phyloP scores from a whole-genome alignment of 2,113 vertebrate genomes.

The Tragelaphus buxtoni region DNA sequence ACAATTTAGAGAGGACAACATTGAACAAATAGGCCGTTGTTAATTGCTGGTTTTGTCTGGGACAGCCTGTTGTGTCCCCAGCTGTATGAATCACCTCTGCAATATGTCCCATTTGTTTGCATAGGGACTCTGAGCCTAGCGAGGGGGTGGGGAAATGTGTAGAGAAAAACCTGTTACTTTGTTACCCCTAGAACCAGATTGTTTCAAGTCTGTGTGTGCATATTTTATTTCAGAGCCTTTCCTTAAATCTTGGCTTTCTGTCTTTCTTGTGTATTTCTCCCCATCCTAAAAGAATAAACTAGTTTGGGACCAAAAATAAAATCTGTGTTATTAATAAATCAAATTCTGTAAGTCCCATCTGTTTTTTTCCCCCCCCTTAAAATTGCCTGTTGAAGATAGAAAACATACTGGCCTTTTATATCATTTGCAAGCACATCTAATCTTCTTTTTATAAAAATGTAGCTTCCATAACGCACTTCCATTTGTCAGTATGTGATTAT shows the following conservation, averaged over 20 bases:
- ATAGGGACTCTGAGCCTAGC: constrained; percentile 32
- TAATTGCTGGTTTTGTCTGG: constrained; percentile 23
- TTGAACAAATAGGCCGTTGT: neutral
- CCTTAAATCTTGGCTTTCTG: constrained; percentile 67
- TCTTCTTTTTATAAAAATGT: constrained; percentile 21
- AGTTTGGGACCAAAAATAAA: constrained; percentile 60
- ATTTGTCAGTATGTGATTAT: constrained; percentile 34
- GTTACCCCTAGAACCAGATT: constrained; percentile 73
- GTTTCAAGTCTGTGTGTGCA: constrained; percentile 71
- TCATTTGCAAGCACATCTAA: neutral
- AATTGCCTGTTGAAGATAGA: constrained; percentile 25
- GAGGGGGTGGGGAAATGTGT: constrained; percentile 35
- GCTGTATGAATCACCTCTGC: constrained; percentile 60
- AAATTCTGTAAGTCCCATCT: constrained; percentile 55
- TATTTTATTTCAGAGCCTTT: constrained; percentile 65
- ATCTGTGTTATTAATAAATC: constrained; percentile 57
- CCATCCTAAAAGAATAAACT: constrained; percentile 50
- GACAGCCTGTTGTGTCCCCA: constrained; percentile 37
- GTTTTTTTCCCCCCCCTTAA: constrained; percentile 16
- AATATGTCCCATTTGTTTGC: constrained; percentile 70
- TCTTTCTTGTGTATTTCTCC: constrained; percentile 50
- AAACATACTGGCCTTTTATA: constrained; percentile 25
- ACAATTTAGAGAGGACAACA: neutral
- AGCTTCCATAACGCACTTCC: constrained; percentile 14
- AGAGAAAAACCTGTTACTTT: constrained; percentile 72